These are phyloP conservation scores for Mythimna vitellina DNA, from an alignment of 2,888 invertebrate species.

Conservation along the genomic window DNA sequence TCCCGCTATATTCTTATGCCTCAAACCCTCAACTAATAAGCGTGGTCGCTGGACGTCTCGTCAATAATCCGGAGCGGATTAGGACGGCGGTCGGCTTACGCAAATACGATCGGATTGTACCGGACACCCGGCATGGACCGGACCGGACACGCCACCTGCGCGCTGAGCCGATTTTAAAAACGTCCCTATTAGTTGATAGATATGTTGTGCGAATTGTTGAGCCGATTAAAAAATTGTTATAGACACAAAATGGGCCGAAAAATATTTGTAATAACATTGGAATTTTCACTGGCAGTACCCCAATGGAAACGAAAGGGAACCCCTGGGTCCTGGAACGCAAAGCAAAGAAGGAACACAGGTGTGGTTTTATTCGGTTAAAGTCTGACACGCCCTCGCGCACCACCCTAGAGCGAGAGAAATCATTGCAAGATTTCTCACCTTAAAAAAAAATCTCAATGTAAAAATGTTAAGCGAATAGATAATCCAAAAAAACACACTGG, in stretches of 20 bases:
- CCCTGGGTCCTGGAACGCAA: too few relatives aligned
- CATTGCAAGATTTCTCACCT: too few relatives aligned
- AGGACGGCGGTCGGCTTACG: slow-evolving; percentile 81
- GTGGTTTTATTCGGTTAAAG: too few relatives aligned
- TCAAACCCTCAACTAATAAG: slow-evolving; percentile 66
- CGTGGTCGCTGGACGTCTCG: slow-evolving; percentile 73
- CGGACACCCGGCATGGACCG: slow-evolving; percentile 59
- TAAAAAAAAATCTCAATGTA: too few relatives aligned
- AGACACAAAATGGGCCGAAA: not conserved
- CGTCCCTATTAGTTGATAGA: slow-evolving; percentile 38
- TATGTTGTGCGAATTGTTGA: slow-evolving; percentile 28
- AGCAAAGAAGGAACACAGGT: too few relatives aligned
- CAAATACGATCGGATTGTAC: slow-evolving; percentile 82
- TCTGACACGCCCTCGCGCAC: too few relatives aligned
- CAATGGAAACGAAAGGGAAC: too few relatives aligned
- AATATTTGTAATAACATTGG: not conserved
- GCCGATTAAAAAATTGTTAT: not conserved
- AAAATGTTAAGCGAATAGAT: too few relatives aligned
- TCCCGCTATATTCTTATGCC: slow-evolving; percentile 19
- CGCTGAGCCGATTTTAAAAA: slow-evolving; percentile 62
- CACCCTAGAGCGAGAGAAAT: too few relatives aligned
- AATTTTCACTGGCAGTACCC: too few relatives aligned
- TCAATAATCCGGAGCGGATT: slow-evolving; percentile 83
- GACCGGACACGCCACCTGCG: slow-evolving; percentile 59
- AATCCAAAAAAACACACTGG: too few relatives aligned